phyloP scores from a whole-genome alignment of 1,140 invertebrate genomes.

The Drosophila tristis region DNA sequence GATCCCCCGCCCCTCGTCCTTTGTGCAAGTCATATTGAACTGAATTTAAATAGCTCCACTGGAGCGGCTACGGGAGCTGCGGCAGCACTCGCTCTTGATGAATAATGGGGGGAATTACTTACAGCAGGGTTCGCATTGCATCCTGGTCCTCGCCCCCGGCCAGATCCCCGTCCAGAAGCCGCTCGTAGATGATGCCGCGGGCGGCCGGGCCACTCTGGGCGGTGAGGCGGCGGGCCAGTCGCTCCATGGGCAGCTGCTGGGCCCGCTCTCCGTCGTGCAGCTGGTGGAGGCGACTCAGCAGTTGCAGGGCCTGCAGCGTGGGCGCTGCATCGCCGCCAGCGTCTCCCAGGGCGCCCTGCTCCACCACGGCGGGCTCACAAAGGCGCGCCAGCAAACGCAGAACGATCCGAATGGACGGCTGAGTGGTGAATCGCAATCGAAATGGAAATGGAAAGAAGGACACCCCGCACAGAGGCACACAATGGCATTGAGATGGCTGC shows the following conservation, averaged over 20 bases:
- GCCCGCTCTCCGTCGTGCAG: constrained; percentile 58
- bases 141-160: constrained; percentile 64
- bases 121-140: constrained; percentile 58
- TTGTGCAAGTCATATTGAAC: not conserved
- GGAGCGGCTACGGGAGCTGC: no score
- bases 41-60: constrained; percentile 24
- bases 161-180: constrained; percentile 51
- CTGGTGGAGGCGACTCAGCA: constrained; percentile 70
- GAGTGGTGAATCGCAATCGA: not conserved
- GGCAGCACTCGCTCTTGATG: not conserved
- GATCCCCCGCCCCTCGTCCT: no score
- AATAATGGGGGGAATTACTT: constrained; percentile 51
- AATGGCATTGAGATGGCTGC: constrained; percentile 36
- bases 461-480: not conserved
- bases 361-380: constrained; percentile 21
- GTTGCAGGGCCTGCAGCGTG: constrained; percentile 52
- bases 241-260: constrained; percentile 61
- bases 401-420: constrained; percentile 69
- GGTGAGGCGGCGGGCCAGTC: constrained; percentile 48
- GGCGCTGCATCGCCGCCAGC: constrained; percentile 10
- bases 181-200: constrained; percentile 53
- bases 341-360: constrained; percentile 13
- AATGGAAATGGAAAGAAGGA: not conserved
- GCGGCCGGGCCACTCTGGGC: constrained; percentile 37
- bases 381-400: constrained; percentile 62